Percentiles rank a stretch among this genome's conserved stretches.
These are phyloP conservation scores for Stichodactyla mertensii DNA, from an alignment of 64 coral and sea anemone species.

Conservation along the genomic window DNA sequence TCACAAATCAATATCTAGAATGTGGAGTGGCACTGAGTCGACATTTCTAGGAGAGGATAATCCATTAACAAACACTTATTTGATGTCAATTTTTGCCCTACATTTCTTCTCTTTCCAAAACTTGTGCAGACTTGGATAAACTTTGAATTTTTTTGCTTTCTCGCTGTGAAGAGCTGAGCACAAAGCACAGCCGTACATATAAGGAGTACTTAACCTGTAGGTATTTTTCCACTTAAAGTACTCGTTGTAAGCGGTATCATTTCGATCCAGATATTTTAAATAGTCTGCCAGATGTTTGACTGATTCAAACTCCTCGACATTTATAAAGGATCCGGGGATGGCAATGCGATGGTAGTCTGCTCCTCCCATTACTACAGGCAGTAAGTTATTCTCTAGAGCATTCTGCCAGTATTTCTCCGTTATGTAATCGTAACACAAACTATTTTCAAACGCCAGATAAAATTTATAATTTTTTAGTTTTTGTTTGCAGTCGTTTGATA, in stretches of 20 bases:
- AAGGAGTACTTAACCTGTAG: slow-evolving; percentile 10
- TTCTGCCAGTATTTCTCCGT: slow-evolving; percentile 62
- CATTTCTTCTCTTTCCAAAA: slow-evolving; percentile 11
- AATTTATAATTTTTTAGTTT: slow-evolving; percentile 31
- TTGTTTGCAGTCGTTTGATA: slow-evolving; percentile 20
- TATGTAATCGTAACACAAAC: slow-evolving; percentile 38
- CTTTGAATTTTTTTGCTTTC: background rate
- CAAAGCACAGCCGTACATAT: background rate
- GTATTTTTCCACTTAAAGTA: slow-evolving; percentile 52
- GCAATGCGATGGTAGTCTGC: slow-evolving; percentile 30
- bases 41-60: too few relatives aligned
- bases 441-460: slow-evolving; percentile 64
- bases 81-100: background rate
- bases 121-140: background rate
- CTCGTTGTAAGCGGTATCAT: slow-evolving; percentile 47
- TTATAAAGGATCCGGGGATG: slow-evolving; percentile 57
- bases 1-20: too few relatives aligned
- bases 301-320: slow-evolving; percentile 43
- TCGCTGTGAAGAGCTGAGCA: background rate
- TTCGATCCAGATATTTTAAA: slow-evolving; percentile 39
- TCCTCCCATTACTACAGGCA: slow-evolving; percentile 50
- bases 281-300: slow-evolving; percentile 50
- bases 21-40: too few relatives aligned
- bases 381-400: slow-evolving; percentile 35
- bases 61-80: background rate